Percentiles rank a stretch among this genome's conserved stretches.
phyloP scores from a whole-genome alignment of 2,797 vertebrate genomes.

The Spheniscus humboldti region DNA sequence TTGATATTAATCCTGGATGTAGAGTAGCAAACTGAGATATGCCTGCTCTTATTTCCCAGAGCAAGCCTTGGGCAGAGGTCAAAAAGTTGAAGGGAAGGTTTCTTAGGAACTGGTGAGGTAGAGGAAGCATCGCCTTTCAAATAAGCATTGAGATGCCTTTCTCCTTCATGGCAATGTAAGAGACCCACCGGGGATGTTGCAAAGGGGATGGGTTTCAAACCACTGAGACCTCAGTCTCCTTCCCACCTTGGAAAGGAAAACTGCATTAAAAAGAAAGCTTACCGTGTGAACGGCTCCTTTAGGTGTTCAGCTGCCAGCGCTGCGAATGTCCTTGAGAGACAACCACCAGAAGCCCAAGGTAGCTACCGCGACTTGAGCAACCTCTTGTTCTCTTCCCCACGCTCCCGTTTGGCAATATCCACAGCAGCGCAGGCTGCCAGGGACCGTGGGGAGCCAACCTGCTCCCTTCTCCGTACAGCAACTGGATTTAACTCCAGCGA shows the following conservation, averaged over 20 bases:
- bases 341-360: not conserved
- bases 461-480: not conserved
- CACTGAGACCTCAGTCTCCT: not conserved
- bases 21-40: not conserved
- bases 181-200: not conserved
- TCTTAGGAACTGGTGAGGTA: not conserved
- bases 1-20: not conserved
- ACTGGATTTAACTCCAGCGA: not conserved
- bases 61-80: too few relatives aligned
- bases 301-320: not conserved
- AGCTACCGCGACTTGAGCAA: not conserved
- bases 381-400: not conserved
- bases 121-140: not conserved
- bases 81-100: not conserved
- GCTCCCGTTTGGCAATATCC: not conserved
- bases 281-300: fast-evolving
- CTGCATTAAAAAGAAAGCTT: fast-evolving
- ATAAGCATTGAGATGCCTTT: too few relatives aligned
- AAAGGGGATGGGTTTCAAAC: not conserved
- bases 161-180: too few relatives aligned
- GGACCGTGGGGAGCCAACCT: not conserved
- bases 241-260: not conserved
- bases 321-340: not conserved
- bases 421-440: not conserved
- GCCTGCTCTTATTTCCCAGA: not conserved